Evolutionary conservation across 2,113 vertebrate species (phyloP).

Genomic region (Pseudonaja textilis): DNA sequence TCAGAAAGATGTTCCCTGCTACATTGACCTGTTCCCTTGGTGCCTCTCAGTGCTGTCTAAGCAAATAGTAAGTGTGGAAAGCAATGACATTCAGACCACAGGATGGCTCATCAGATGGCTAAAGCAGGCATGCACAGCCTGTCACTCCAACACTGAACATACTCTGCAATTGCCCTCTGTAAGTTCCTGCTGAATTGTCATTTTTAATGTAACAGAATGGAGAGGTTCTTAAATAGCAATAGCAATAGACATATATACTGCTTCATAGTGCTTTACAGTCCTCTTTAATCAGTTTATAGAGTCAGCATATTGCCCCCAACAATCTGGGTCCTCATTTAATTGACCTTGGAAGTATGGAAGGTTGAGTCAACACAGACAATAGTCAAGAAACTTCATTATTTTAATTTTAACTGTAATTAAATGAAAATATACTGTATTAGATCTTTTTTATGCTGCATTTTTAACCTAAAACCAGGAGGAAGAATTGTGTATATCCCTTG

Average conservation of each 20-base stretch:
- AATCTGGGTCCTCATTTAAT: neutral
- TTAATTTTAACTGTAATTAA: neutral
- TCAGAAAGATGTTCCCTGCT: neutral
- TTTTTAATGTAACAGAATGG: neutral
- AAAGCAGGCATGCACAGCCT: neutral
- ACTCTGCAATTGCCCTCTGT: neutral
- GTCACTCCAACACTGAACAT: neutral
- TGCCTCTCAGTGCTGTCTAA: neutral
- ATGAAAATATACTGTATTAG: neutral
- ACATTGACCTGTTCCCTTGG: neutral
- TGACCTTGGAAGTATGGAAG: neutral
- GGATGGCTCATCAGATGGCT: neutral
- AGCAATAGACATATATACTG: neutral
- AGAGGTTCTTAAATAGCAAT: neutral
- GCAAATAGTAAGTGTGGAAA: neutral
- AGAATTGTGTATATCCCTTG: neutral
- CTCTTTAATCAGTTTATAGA: neutral
- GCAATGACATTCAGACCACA: neutral
- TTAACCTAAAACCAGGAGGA: neutral
- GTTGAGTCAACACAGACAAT: neutral
- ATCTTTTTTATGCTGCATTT: neutral
- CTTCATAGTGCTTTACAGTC: neutral
- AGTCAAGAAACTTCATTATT: neutral
- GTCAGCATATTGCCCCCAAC: neutral
- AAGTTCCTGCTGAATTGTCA: neutral